Evolutionary conservation across 2,888 invertebrate species (phyloP).

Genomic region (Amiota communis): DNA sequence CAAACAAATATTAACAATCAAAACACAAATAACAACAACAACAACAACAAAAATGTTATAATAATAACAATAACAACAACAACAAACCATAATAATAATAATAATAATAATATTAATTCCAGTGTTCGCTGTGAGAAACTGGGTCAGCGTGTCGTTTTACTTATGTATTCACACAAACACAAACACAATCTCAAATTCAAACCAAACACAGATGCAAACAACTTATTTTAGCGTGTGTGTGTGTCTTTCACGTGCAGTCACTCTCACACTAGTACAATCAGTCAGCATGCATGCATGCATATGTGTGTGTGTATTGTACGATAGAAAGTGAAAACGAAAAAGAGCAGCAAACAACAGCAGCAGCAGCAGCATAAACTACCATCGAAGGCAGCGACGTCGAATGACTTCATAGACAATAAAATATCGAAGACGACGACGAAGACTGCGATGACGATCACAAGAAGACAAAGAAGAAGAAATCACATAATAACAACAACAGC

Average conservation of each 20-base stretch:
- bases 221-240: slow-evolving; percentile 6
- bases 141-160: slow-evolving; percentile 68
- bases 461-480: slow-evolving; percentile 15
- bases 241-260: slow-evolving; percentile 45
- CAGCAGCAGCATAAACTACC: slow-evolving; percentile 28
- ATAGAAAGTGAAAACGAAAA: slow-evolving; percentile 66
- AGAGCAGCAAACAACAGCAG: slow-evolving; percentile 49
- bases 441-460: background rate
- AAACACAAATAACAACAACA: slow-evolving; percentile 30
- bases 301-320: slow-evolving; percentile 40
- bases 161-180: slow-evolving; percentile 25
- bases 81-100: slow-evolving; percentile 63
- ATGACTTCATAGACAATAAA: slow-evolving; percentile 7
- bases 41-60: slow-evolving; percentile 34
- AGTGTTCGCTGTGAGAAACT: slow-evolving; percentile 65
- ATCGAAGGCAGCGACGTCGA: slow-evolving; percentile 39
- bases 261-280: slow-evolving; percentile 34
- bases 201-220: slow-evolving; percentile 46
- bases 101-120: slow-evolving; percentile 67
- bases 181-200: slow-evolving; percentile 44
- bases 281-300: slow-evolving; percentile 21
- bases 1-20: slow-evolving; percentile 55
- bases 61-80: slow-evolving; percentile 39
- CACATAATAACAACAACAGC: slow-evolving; percentile 25
- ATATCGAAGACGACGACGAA: slow-evolving; percentile 4